Evolutionary conservation across 2,113 vertebrate genomes (phyloP), one percentile per base, ranked within the genome.

Genomic region (Pica pica): DNA sequence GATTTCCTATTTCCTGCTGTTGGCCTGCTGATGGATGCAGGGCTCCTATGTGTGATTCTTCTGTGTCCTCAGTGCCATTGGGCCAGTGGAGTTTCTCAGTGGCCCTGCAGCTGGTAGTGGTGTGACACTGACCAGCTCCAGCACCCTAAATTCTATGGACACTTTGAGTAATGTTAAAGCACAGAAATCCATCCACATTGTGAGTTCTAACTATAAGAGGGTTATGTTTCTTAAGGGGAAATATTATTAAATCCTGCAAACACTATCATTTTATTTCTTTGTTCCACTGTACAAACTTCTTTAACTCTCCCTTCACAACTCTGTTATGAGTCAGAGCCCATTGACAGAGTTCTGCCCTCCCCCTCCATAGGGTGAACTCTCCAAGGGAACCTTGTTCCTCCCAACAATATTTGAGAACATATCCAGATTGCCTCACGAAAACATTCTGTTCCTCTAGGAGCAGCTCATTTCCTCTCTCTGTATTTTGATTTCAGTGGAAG

Each of bases 111-210:
- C 61, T 59, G 53, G 71, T 13, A 44, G 17, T 37, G 53, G 14
- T 52, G 44, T 33, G n/a, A 17, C 22, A 13, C 35, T 59, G 37
- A 27, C 31, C 73, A 59, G 44, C 37, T 68, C 46, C 69, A n/a
- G 28, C 28, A 28, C 28, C 15, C 37, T 0, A 2, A 68, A 14
- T 31, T 31, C 26, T 37, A 0, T 0, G 33, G 39, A 23, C 10
- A 2, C 23, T 77, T 50, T 42, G 35, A 27, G 37, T 50, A 6
- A 35, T 20, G 4, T 35, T 59, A 33, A 69, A 86, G 11, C 33
- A 27, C 31, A 68, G 44, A 67, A 68, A 37, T 37, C 73, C 37
- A 22, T 44, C 33, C 18, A 28, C 10, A 2, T 10, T 27, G 44
- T 37, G 31, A 52, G 26, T 52, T 52, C 44, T 28, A 20, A 28